Evolutionary conservation across 2,797 vertebrate species (phyloP), one percentile per base, ranked within the genome.

Genomic region (Synaphobranchus kaupii): DNA sequence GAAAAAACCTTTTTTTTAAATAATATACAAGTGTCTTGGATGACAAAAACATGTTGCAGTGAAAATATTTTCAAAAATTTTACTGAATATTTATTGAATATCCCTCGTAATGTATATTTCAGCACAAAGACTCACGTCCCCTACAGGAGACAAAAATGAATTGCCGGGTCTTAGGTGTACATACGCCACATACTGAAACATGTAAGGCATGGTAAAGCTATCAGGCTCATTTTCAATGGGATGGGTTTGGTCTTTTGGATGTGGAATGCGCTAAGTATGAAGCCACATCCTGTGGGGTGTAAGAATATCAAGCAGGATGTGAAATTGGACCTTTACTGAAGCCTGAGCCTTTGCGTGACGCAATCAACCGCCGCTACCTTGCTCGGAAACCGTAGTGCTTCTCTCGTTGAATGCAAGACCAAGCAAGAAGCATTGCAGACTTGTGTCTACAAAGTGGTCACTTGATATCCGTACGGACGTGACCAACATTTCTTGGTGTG

Each of bases 221-320:
- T 76, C 71, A 76, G 68, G 68, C 68, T 71, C n/a, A 71, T 71
- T 76, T 39, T 76, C 71, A 76, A 15, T 39, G 31, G 63, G 60
- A 17, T 63, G 22, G 25, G 31, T 5, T 34, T 28, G 68, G n/a
- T 34, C 28, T 71, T 71, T 71, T 71, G 68, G n/a, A 15, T 15
- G 34, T 39, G 71, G 71, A 76, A 76, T 76, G 71, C 39, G 71
- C 15, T 76, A 39, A 76, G 71, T n/a, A 76, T 39, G 34, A 34
- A 76, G 34, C 71, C 71, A 76, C 71, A 34, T 76, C 71, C 71
- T 76, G 71, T 76, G 71, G 71, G 71, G 31, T 34, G 34, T 39
- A 17, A 17, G 71, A 76, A 76, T 76, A 39, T 39, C 22, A 5
- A 39, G 71, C 34, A 39, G 71, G 71, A 34, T 76, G 34, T 76